Conservation (phyloP, 2,113 vertebrate species). For the Zapus hudsonius region DNA sequence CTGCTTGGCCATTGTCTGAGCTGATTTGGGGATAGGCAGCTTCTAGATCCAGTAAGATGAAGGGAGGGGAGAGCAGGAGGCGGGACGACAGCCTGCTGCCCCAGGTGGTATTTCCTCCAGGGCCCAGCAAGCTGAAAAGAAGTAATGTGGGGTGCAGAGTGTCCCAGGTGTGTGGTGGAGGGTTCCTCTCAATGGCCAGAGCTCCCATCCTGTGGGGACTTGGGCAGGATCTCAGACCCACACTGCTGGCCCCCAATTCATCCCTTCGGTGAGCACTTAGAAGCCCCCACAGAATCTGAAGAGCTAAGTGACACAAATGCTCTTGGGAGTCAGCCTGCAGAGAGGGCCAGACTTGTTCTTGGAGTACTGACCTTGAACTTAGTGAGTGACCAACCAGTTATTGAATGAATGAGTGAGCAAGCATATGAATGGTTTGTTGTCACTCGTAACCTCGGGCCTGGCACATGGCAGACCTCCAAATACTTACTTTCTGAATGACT, state of each 20-base stretch:
- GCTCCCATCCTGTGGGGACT: background rate
- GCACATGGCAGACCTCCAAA: background rate
- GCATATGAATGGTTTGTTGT: background rate
- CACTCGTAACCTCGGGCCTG: background rate
- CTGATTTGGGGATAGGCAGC: background rate
- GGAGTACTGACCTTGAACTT: background rate
- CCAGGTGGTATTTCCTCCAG: background rate
- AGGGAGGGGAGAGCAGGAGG: background rate
- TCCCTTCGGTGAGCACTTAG: too few species aligned
- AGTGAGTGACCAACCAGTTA: background rate
- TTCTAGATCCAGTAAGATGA: background rate
- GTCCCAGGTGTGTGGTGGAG: background rate
- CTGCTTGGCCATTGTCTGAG: background rate
- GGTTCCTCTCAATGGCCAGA: background rate
- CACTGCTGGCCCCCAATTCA: background rate
- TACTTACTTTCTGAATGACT: background rate
- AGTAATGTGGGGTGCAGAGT: too few species aligned
- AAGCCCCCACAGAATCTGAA: background rate
- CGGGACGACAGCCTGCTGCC: background rate
- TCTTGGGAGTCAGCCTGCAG: background rate
- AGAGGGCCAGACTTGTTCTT: background rate
- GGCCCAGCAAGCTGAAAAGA: background rate
- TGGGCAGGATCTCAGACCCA: background rate
- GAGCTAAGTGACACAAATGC: background rate
- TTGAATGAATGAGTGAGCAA: background rate